A percentile compares a stretch with the other conserved stretches of the same genome.
phyloP scores from a whole-genome alignment of 1,140 invertebrate species.

The Drosophila fuyamai region DNA sequence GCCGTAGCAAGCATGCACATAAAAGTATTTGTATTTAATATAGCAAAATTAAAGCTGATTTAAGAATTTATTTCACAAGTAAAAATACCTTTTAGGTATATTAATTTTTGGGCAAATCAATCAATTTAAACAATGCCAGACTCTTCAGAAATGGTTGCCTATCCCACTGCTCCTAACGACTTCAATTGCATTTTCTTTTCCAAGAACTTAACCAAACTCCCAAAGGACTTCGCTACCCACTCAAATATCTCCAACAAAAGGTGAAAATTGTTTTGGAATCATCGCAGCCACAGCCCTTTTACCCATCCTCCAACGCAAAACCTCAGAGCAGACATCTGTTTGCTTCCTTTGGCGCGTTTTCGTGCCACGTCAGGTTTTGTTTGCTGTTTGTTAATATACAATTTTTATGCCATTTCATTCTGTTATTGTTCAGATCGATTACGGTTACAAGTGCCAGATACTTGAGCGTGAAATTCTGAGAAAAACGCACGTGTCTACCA shows the following conservation, averaged over 20 bases:
- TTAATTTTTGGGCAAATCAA: slow-evolving; percentile 16
- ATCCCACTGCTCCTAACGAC: slow-evolving; percentile 4
- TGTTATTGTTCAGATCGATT: slow-evolving; percentile 77
- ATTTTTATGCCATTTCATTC: slow-evolving; percentile 57
- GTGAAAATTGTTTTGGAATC: slow-evolving; percentile 57
- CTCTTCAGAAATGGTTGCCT: neutral
- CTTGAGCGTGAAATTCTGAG: slow-evolving; percentile 71
- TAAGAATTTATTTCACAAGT: neutral
- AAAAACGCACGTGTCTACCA: slow-evolving; percentile 74
- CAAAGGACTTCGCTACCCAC: neutral
- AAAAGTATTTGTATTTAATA: too few species aligned
- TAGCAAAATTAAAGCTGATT: too few species aligned
- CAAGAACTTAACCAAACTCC: slow-evolving; percentile 17
- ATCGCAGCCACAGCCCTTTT: slow-evolving; percentile 28
- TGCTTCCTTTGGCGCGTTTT: slow-evolving; percentile 30
- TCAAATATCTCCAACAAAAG: slow-evolving; percentile 30
- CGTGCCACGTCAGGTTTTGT: slow-evolving; percentile 38
- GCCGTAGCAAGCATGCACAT: too few species aligned
- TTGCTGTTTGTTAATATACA: slow-evolving; percentile 58
- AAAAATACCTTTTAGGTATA: slow-evolving; percentile 18
- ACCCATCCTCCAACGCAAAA: slow-evolving; percentile 1
- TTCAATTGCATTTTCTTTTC: slow-evolving; percentile 32
- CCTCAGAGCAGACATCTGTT: slow-evolving; percentile 38
- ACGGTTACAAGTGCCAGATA: slow-evolving; percentile 77
- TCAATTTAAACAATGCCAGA: slow-evolving; percentile 24